Conservation (phyloP, 1,140 invertebrate species). For the Saxidomus purpurata region DNA sequence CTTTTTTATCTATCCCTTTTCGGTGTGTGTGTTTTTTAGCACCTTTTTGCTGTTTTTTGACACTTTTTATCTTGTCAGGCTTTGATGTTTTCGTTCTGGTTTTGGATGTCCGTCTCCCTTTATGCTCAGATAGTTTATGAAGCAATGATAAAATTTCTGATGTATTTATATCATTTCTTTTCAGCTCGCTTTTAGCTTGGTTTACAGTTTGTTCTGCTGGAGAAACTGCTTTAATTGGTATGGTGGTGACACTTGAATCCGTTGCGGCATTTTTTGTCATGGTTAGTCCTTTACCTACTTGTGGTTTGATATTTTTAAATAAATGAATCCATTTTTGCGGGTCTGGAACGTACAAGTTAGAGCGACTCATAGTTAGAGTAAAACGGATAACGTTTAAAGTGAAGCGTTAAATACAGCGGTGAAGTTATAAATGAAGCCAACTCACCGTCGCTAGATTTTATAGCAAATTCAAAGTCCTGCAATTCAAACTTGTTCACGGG, state of each 20-base stretch:
- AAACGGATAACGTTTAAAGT: constrained; percentile 70
- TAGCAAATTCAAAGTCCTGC: constrained; percentile 66
- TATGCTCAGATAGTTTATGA: neutral
- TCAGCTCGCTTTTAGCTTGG: constrained; percentile 55
- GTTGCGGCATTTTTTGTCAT: neutral
- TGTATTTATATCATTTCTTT: constrained; percentile 26
- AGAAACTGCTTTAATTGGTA: neutral
- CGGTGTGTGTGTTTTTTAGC: neutral
- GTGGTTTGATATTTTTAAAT: constrained; percentile 39
- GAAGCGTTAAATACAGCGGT: constrained; percentile 66
- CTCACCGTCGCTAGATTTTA: constrained; percentile 52
- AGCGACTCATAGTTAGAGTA: constrained; percentile 47
- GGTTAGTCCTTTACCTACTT: neutral
- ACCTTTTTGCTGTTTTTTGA: neutral
- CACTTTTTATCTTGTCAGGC: neutral
- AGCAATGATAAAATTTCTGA: constrained; percentile 13
- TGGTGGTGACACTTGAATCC: neutral
- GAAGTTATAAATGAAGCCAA: constrained; percentile 66
- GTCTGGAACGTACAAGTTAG: constrained; percentile 64
- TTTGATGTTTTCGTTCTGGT: neutral
- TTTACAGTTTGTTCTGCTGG: constrained; percentile 52
- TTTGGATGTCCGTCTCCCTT: neutral
- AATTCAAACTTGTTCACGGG: constrained; percentile 54
- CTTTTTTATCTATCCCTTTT: neutral
- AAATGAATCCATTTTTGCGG: constrained; percentile 57